A percentile compares a stretch with the other conserved stretches of the same genome.
phyloP scores from a whole-genome alignment of 2,113 vertebrate species.

The Corythornis madagascariensis region DNA sequence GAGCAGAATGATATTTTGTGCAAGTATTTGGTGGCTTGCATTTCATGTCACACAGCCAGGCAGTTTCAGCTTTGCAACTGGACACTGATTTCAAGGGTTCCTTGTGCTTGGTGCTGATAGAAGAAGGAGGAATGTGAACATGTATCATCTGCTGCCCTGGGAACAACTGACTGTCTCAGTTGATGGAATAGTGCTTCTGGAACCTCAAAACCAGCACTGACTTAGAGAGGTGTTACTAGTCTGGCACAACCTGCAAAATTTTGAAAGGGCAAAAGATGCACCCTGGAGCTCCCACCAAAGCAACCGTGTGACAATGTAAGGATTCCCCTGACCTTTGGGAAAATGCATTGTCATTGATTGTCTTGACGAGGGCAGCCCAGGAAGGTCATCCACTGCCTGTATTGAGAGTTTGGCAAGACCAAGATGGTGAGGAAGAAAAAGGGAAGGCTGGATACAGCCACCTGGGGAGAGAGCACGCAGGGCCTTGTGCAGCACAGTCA shows the following conservation, averaged over 20 bases:
- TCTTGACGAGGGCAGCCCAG: neutral
- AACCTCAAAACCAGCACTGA: neutral
- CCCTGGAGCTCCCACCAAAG: neutral
- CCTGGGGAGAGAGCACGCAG: rapidly evolving
- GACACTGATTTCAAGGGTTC: neutral
- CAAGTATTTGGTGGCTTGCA: neutral
- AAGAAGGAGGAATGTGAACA: neutral
- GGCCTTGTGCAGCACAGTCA: neutral
- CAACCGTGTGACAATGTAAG: neutral
- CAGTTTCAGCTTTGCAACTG: neutral
- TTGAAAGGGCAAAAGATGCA: neutral
- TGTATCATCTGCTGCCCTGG: neutral
- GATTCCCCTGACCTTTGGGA: neutral
- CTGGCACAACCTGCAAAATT: neutral
- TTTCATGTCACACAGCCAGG: neutral
- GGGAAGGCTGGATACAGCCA: neutral
- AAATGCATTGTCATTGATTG: neutral
- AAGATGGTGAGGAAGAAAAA: neutral
- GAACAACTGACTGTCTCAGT: neutral
- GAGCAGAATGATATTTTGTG: neutral
- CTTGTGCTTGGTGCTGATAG: neutral
- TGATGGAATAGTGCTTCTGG: neutral
- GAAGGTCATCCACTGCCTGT: neutral
- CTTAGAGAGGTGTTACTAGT: neutral
- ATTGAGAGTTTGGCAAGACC: neutral